Conservation (phyloP, 2,797 vertebrate species). For the Pseudocheirus occidentalis region DNA sequence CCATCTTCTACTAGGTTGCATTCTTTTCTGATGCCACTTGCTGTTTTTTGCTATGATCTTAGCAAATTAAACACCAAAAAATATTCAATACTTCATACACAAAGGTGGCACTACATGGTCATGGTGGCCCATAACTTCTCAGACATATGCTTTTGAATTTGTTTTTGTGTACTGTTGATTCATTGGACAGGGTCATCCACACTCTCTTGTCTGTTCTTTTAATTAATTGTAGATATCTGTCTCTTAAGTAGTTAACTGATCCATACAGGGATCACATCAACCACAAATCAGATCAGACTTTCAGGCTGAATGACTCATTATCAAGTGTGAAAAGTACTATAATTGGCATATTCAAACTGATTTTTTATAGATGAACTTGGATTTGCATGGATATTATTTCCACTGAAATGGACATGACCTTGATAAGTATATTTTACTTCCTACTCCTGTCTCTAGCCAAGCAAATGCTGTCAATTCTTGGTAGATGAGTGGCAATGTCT, state of each 20-base stretch:
- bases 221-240: background rate
- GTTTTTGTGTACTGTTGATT: background rate
- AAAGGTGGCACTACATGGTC: background rate
- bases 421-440: background rate
- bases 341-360: slow-evolving; percentile 27
- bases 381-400: slow-evolving; percentile 7
- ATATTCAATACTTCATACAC: background rate
- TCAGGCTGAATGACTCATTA: background rate
- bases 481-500: slow-evolving; percentile 14
- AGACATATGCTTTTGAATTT: background rate
- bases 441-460: background rate
- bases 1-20: background rate
- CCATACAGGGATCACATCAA: slow-evolving; percentile 23
- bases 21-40: background rate
- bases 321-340: background rate
- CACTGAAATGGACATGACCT: slow-evolving; percentile 19
- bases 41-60: background rate
- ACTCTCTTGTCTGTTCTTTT: background rate
- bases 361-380: slow-evolving; percentile 14
- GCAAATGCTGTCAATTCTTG: background rate
- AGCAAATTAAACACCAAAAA: background rate
- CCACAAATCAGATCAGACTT: slow-evolving; percentile 3
- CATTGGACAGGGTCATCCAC: background rate
- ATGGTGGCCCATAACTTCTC: background rate
- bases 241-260: background rate